phyloP scores from a whole-genome alignment of 1,140 invertebrate species.

The Apolygus lucorum region DNA sequence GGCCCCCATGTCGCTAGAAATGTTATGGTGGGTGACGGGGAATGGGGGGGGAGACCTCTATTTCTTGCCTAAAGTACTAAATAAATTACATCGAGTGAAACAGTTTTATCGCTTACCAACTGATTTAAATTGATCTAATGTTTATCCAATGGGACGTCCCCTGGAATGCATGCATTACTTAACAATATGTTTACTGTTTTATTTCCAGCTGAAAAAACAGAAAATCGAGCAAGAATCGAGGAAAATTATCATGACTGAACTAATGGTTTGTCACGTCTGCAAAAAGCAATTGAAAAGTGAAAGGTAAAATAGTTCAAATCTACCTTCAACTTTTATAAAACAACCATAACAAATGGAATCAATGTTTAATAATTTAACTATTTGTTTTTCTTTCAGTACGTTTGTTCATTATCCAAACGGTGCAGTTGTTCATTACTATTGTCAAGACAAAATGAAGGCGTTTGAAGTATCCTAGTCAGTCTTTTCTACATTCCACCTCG shows the following conservation, averaged over 20 bases:
- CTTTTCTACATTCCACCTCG: constrained; percentile 13
- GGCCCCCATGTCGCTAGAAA: no score
- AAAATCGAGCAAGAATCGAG: constrained; percentile 71
- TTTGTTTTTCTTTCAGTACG: constrained; percentile 53
- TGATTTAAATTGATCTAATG: no score
- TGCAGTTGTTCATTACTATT: constrained; percentile 85
- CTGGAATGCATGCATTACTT: no score
- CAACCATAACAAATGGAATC: not conserved
- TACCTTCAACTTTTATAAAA: not conserved
- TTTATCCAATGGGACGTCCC: no score
- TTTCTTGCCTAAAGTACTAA: no score
- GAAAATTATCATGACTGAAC: constrained; percentile 72
- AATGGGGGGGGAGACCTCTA: no score
- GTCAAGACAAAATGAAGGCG: constrained; percentile 40
- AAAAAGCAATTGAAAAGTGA: constrained; percentile 85
- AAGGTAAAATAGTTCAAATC: constrained; percentile 46
- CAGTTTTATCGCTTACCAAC: no score
- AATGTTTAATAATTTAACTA: not conserved
- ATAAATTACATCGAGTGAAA: no score
- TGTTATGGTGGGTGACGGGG: no score
- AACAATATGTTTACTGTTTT: constrained; percentile 28
- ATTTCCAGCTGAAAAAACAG: constrained; percentile 60
- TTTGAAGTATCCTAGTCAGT: not conserved
- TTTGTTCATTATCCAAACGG: constrained; percentile 87
- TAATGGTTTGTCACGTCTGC: constrained; percentile 81